These are phyloP conservation scores for Sphaerophoria rueppellii DNA, from an alignment of 2,888 invertebrate species.

Conservation along the genomic window DNA sequence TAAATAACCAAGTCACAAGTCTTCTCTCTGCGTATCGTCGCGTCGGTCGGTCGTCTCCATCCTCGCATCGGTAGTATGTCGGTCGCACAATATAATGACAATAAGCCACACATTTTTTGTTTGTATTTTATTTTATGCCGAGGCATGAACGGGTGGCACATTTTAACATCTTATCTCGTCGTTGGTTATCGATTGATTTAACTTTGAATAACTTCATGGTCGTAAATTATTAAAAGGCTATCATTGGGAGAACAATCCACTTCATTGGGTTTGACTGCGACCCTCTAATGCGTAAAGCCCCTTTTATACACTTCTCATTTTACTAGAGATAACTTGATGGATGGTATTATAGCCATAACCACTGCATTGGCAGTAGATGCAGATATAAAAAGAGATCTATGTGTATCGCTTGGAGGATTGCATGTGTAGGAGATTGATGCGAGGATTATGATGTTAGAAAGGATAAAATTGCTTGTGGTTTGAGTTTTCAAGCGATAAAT, in stretches of 20 bases:
- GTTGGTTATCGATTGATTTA: slow-evolving; percentile 48
- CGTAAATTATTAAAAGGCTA: slow-evolving; percentile 55
- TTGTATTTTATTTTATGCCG: neutral
- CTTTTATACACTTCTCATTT: neutral
- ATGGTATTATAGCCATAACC: no score
- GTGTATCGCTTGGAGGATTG: no score
- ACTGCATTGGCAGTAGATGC: no score
- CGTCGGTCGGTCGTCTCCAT: neutral
- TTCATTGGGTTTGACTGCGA: neutral
- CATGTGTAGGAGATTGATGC: no score
- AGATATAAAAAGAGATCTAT: no score
- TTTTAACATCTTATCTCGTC: slow-evolving; percentile 34
- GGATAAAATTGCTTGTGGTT: no score
- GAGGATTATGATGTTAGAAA: no score
- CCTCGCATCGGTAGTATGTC: neutral
- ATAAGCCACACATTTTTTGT: neutral
- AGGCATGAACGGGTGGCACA: neutral
- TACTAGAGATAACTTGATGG: neutral
- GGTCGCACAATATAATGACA: neutral
- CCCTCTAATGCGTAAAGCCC: neutral
- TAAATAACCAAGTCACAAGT: slow-evolving; percentile 13
- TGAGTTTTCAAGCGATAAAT: no score
- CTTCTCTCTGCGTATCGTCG: neutral
- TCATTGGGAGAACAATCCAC: neutral
- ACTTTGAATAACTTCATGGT: slow-evolving; percentile 49